Evolutionary conservation across 2,797 vertebrate genomes (phyloP), one percentile per base, ranked within the genome.

Genomic region (Enteromius thamalakanensis): DNA sequence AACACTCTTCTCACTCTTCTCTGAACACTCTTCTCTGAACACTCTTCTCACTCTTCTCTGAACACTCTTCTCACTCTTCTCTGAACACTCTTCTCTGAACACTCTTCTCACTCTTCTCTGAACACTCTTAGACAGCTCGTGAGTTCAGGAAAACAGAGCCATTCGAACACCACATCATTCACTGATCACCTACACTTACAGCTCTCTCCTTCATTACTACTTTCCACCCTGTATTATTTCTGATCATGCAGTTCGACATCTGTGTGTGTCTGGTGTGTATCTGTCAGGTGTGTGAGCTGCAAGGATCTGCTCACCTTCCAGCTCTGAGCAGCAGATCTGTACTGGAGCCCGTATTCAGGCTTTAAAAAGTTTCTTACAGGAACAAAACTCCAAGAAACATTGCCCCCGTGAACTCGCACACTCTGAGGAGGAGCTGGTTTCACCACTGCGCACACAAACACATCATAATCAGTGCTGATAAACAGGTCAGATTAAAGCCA

Each of bases 311-410:
- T 81, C 79, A 85, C 84, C 79, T 19, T 68, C 84, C 84, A 85
- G 23, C n/a, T 64, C 47, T 82, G 23, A 15, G 8, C 14, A 23
- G 55, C 15, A 15, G 42, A 6, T 70, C 34, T 78, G 32, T 17
- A 70, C 6, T 71, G 70, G 45, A 82, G 26, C 21, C 72, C 15
- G 70, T 34, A 81, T 3, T 0, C 0, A 19, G 2, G 0, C 23
- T 6, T 3, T 6, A 15, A 6, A 29, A 0, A 62, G 0, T 0
- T 0, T 3, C 1, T 0, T 1, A 6, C 6, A 19, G 0, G 1
- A 49, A 9, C 0, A 1, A 8, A 1, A 2, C 0, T 70, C 84
- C 84, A 85, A 12, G 67, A 45, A 11, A 74, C 21, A 1, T 0
- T 82, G 67, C 12, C 2, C 3, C 37, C 32, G 1, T n/a, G 29